These are phyloP conservation scores for Andrena bicolor DNA, from an alignment of 2,888 invertebrate species.

Conservation along the genomic window DNA sequence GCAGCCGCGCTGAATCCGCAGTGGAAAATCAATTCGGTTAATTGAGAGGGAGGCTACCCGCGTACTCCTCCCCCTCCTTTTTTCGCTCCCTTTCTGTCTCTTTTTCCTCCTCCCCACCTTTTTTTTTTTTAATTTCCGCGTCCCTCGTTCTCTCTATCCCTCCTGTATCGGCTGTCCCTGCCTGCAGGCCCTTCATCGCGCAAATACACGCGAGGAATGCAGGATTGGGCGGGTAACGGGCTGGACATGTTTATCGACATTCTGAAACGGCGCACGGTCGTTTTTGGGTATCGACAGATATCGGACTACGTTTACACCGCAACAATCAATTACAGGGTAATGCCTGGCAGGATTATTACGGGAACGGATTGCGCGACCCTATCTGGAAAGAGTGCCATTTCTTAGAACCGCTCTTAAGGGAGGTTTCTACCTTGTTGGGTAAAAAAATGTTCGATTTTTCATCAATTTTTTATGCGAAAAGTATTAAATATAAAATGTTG, in stretches of 20 bases:
- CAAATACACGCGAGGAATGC: constrained; percentile 76
- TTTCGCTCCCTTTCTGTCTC: neutral
- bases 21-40: constrained; percentile 80
- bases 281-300: constrained; percentile 71
- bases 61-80: constrained; percentile 43
- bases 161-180: constrained; percentile 31
- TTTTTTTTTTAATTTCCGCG: constrained; percentile 50
- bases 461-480: too few species aligned
- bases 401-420: constrained; percentile 12
- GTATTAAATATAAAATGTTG: too few species aligned
- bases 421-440: too few species aligned
- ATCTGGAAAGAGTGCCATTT: constrained; percentile 42
- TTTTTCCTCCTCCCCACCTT: neutral
- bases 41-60: constrained; percentile 77
- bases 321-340: constrained; percentile 72
- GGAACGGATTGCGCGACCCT: constrained; percentile 54
- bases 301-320: constrained; percentile 69
- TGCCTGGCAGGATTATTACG: constrained; percentile 66
- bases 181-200: constrained; percentile 62
- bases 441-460: too few species aligned
- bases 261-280: constrained; percentile 73
- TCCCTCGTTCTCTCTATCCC: constrained; percentile 22
- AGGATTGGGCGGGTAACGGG: constrained; percentile 74
- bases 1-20: constrained; percentile 60
- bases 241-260: constrained; percentile 79